Evolutionary conservation across 2,888 invertebrate genomes (phyloP).

Genomic region (Idaea aversata): DNA sequence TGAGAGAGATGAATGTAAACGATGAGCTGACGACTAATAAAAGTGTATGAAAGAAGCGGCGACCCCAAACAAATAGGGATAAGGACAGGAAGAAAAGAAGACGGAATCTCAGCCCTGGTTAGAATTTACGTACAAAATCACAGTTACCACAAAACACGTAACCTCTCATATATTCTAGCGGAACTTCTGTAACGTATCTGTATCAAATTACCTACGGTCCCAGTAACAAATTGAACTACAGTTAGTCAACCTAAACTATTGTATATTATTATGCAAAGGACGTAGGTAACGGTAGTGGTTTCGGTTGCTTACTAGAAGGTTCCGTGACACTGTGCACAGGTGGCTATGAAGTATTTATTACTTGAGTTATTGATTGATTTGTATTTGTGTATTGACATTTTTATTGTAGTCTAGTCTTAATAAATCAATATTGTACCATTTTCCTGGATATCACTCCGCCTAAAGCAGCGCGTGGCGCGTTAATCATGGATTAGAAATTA

Average conservation of each 20-base stretch:
- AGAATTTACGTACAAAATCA: background rate
- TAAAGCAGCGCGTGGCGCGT: too few species aligned
- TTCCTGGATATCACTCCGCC: too few species aligned
- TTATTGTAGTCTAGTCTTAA: background rate
- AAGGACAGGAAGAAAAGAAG: too few species aligned
- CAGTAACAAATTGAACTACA: constrained; percentile 24
- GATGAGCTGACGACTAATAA: too few species aligned
- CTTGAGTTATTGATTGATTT: background rate
- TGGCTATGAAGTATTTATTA: background rate
- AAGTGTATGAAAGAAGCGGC: too few species aligned
- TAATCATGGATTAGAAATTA: too few species aligned
- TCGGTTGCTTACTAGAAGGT: constrained; percentile 19
- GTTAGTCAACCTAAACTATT: constrained; percentile 32
- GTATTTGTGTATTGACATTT: background rate
- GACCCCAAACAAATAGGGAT: too few species aligned
- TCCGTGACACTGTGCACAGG: constrained; percentile 16
- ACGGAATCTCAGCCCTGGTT: too few species aligned
- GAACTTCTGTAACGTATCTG: background rate
- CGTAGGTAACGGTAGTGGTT: constrained; percentile 24
- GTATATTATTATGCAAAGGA: constrained; percentile 4
- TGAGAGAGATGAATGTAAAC: too few species aligned
- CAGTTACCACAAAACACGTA: background rate
- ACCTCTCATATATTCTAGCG: background rate
- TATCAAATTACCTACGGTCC: background rate
- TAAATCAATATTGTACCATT: too few species aligned